Evolutionary conservation across 2,797 vertebrate genomes (phyloP).

Genomic region (Myripristis murdjan): DNA sequence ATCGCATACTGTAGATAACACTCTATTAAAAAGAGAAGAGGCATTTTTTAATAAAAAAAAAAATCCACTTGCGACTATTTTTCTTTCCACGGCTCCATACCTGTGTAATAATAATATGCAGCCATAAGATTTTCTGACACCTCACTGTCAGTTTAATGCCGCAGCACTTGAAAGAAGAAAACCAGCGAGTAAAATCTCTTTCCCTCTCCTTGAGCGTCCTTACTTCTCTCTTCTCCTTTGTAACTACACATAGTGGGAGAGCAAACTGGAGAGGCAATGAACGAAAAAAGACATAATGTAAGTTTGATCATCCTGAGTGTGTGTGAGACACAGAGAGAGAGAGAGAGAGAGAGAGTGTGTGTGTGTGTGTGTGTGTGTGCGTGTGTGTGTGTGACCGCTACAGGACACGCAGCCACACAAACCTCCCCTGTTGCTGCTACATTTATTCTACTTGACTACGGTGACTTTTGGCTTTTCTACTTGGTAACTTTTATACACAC

Average conservation of each 20-base stretch:
- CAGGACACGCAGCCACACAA: neutral
- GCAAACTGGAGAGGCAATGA: conserved; percentile 20
- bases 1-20: conserved; percentile 16
- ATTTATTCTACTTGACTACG: conserved; percentile 36
- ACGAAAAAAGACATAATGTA: conserved; percentile 13
- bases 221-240: conserved; percentile 13
- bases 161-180: conserved; percentile 7
- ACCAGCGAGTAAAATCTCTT: neutral
- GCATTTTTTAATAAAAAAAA: conserved; percentile 16
- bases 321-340: neutral
- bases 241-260: neutral
- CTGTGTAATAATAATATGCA: conserved; percentile 19
- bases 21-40: neutral
- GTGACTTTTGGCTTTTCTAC: conserved; percentile 33
- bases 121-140: conserved; percentile 22
- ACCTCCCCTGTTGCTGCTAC: conserved; percentile 19
- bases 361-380: conserved; percentile 7
- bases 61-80: conserved; percentile 5
- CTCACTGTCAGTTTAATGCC: neutral
- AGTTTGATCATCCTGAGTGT: conserved; percentile 13
- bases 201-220: neutral
- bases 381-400: conserved; percentile 11
- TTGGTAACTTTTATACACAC: conserved; percentile 48
- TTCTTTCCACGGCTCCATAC: neutral
- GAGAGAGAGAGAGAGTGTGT: neutral